Evolutionary conservation across 2,797 vertebrate genomes (phyloP).

Genomic region (Lithobates pipiens): DNA sequence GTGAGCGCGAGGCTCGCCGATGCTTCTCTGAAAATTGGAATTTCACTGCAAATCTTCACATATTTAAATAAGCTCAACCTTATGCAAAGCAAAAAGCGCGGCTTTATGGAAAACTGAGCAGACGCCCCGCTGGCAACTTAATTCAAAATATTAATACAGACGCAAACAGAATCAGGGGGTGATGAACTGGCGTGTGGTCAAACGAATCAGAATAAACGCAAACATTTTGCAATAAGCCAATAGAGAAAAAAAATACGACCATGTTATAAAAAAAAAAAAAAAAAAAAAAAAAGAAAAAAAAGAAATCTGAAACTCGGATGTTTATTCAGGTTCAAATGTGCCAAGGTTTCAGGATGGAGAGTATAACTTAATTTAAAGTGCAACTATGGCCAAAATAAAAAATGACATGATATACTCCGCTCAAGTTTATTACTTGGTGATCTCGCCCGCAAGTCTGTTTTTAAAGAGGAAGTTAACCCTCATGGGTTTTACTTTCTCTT

Average conservation of each 20-base stretch:
- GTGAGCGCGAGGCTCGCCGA: conserved; percentile 16
- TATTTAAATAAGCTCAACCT: conserved; percentile 48
- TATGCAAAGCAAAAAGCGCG: conserved; percentile 20
- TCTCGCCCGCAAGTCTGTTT: no score
- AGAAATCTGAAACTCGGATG: background rate
- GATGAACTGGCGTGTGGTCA: background rate
- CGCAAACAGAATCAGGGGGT: conserved; percentile 6
- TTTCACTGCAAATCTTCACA: conserved; percentile 46
- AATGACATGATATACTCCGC: no score
- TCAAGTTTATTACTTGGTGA: no score
- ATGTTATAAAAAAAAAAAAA: background rate
- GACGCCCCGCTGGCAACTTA: conserved; percentile 42
- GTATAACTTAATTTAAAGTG: background rate
- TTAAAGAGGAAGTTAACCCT: no score
- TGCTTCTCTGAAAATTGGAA: conserved; percentile 55
- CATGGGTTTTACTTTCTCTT: no score
- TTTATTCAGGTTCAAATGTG: background rate
- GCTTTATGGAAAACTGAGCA: conserved; percentile 25
- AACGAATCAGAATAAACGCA: background rate
- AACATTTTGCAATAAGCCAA: background rate
- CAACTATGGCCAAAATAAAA: no score
- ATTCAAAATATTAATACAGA: conserved; percentile 50
- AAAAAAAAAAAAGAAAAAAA: background rate
- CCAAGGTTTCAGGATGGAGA: background rate
- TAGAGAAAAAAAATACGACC: background rate